Percentiles rank a stretch among this genome's conserved stretches.
Conservation (phyloP, 2,113 vertebrate species). For the Anoplopoma fimbria region DNA sequence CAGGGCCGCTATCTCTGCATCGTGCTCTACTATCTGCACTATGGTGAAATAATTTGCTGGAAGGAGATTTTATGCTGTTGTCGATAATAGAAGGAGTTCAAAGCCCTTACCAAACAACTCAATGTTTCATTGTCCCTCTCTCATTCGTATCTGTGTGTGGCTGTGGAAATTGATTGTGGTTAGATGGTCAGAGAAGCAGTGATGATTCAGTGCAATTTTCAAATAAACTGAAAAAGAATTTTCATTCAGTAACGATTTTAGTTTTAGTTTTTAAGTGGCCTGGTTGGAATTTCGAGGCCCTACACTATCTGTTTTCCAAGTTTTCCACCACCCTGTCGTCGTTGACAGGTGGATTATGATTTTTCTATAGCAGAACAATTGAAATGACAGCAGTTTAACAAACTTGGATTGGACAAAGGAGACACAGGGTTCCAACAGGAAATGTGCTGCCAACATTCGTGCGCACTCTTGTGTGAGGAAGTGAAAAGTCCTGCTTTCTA, state of each 20-base stretch:
- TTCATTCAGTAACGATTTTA: slow-evolving; percentile 78
- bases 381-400: slow-evolving; percentile 83
- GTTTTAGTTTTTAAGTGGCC: slow-evolving; percentile 75
- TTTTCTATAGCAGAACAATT: slow-evolving; percentile 81
- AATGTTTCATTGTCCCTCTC: slow-evolving; percentile 69
- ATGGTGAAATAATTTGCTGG: slow-evolving; percentile 55
- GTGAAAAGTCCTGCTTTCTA: slow-evolving; percentile 82
- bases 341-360: slow-evolving; percentile 84
- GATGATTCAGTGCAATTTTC: slow-evolving; percentile 76
- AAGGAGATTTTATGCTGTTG: slow-evolving; percentile 55
- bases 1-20: slow-evolving; percentile 52
- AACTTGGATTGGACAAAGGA: slow-evolving; percentile 83
- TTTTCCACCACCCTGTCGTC: slow-evolving; percentile 81
- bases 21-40: slow-evolving; percentile 26
- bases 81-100: slow-evolving; percentile 63
- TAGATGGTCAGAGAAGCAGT: slow-evolving; percentile 59
- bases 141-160: slow-evolving; percentile 61
- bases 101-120: slow-evolving; percentile 65
- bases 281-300: slow-evolving; percentile 74
- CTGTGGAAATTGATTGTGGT: slow-evolving; percentile 75
- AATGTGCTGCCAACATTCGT: slow-evolving; percentile 78
- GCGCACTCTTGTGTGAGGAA: slow-evolving; percentile 78
- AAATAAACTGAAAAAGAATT: slow-evolving; percentile 77
- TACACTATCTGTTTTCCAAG: slow-evolving; percentile 78
- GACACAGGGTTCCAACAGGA: slow-evolving; percentile 77